A percentile compares a stretch with the other conserved stretches of the same genome.
Conservation (phyloP, 2,797 vertebrate species). For the Danio kyathit region DNA sequence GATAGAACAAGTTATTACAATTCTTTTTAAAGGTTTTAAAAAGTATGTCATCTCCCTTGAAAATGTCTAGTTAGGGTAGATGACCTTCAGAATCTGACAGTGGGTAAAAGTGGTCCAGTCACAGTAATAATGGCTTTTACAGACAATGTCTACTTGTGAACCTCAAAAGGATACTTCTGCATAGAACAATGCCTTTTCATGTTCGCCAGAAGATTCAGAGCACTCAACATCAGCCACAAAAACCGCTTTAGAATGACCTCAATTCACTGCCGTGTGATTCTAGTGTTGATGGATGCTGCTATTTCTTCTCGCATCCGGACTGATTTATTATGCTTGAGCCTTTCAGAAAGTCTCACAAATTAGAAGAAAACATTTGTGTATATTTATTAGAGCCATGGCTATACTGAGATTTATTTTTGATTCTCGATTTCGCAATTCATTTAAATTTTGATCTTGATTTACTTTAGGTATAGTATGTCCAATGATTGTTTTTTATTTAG, state of each 20-base stretch:
- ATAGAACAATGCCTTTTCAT: constrained; percentile 30
- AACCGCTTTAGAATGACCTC: not conserved
- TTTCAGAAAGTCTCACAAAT: too few relatives aligned
- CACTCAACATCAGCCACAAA: constrained; percentile 16
- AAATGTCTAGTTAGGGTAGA: constrained; percentile 3
- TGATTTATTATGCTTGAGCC: too few relatives aligned
- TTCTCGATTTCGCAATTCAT: too few relatives aligned
- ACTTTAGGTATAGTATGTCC: too few relatives aligned
- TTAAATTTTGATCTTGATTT: too few relatives aligned
- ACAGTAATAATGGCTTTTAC: constrained; percentile 1
- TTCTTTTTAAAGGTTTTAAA: not conserved
- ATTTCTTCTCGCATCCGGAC: not conserved
- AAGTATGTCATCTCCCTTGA: not conserved
- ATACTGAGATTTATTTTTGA: too few relatives aligned
- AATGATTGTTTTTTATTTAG: too few relatives aligned
- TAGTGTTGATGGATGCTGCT: constrained; percentile 1
- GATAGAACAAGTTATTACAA: not conserved
- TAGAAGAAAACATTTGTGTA: too few relatives aligned
- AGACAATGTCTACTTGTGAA: constrained; percentile 8
- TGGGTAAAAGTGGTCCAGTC: constrained; percentile 8
- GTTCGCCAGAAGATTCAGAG: constrained; percentile 33
- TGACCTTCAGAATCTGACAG: constrained; percentile 15
- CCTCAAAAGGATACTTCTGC: constrained; percentile 17
- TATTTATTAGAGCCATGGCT: too few relatives aligned
- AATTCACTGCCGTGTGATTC: not conserved